These are phyloP conservation scores for Xenopus laevis DNA, from an alignment of 2,113 vertebrate species.

Conservation along the genomic window DNA sequence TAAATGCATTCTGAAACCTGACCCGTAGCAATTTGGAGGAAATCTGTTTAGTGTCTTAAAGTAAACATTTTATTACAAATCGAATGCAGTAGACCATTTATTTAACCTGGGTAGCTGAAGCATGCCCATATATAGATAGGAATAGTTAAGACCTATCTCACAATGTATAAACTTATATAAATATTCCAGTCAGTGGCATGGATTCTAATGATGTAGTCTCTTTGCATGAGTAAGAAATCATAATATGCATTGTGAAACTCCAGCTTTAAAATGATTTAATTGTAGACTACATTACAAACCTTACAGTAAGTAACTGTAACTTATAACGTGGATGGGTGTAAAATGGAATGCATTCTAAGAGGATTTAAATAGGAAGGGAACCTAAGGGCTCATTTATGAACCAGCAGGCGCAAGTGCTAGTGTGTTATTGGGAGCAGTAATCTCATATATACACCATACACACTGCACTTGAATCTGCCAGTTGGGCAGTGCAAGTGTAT, in stretches of 20 bases:
- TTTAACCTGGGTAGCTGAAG: background rate
- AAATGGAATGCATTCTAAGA: no score
- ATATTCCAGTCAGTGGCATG: background rate
- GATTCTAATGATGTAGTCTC: background rate
- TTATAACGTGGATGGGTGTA: no score
- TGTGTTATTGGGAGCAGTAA: no score
- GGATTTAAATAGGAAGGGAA: no score
- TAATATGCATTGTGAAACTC: background rate
- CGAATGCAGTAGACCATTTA: conserved; percentile 3
- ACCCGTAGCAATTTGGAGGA: conserved; percentile 3
- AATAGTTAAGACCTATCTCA: background rate
- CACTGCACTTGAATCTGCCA: no score
- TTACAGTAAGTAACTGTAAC: no score
- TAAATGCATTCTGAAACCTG: background rate
- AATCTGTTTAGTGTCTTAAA: conserved; percentile 34
- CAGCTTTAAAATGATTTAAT: no score
- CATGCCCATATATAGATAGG: conserved; percentile 18
- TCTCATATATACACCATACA: no score
- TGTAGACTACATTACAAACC: no score
- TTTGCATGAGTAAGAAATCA: background rate
- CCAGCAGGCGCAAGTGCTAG: no score
- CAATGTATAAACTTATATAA: conserved; percentile 7
- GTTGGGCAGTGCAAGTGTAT: no score
- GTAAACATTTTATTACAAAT: conserved; percentile 13
- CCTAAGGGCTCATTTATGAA: no score